Base-by-base conservation (phyloP, 2,888 invertebrate species). In the Byasa hedistus region DNA sequence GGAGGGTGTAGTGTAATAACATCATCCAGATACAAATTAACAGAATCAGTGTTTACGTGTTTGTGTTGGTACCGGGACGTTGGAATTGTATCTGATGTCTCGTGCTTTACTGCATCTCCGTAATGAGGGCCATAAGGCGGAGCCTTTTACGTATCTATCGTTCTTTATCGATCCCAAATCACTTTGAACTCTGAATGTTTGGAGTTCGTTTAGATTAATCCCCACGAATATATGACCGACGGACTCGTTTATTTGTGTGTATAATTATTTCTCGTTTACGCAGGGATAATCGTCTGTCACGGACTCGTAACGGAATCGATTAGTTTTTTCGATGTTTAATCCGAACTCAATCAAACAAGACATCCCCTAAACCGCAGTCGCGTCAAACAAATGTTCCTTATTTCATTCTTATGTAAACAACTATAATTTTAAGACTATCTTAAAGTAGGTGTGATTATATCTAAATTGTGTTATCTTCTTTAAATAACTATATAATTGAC, bases 21-120 rank as follows among this genome's bases (percentile, higher is more conserved):
- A 71, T 75, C 75, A 68, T 73, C 75, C 74, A 75, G 72, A 72
- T 72, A 80, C 79, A 76, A 75, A 76, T 80, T 79, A 76, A 76
- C 74, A 73, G 39, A 74, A 76, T 73, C 71, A 66, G 62, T 74
- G 73, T 75, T 74, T 71, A 76, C 70, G 69, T 72, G 56, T 57
- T 60, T 57, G 57, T 75, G 75, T 69, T 69, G 10, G 12, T 66
- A 21, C 36, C n/a, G 21, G 66, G 58, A 58, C 32, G n/a, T 4
- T 54, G 52, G 52, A 15, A 23, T 48, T 48, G 61, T 62, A 57
- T 61, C 36, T 58, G 57, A 27, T 51, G 22, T 0, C 32, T 39
- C 12, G 54, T 51, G 12, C 52, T 32, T 22, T 59, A 36, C 24
- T 54, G 61, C 56, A 24, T 22, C 21, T n/a, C 24, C 10, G 61